Conservation (phyloP, 2,797 vertebrate species). For the Eidolon dupreanum region DNA sequence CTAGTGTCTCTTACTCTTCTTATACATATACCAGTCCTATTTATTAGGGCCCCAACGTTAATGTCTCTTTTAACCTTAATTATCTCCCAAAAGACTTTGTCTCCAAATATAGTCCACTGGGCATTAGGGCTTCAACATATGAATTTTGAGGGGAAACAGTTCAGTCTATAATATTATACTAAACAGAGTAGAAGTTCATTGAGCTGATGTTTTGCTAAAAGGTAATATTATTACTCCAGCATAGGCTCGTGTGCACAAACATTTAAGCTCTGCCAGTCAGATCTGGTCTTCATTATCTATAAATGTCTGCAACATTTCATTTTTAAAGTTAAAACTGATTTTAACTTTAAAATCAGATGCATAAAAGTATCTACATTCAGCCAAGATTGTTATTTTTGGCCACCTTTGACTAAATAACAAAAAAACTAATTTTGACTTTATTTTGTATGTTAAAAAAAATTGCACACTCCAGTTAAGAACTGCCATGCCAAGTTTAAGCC, state of each 20-base stretch:
- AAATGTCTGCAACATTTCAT: slow-evolving; percentile 26
- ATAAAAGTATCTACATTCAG: slow-evolving; percentile 39
- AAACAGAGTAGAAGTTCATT: background rate
- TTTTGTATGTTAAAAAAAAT: slow-evolving; percentile 23
- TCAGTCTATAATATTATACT: background rate
- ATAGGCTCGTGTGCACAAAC: background rate
- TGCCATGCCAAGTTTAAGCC: slow-evolving; percentile 37
- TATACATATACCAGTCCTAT: background rate
- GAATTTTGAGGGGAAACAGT: background rate
- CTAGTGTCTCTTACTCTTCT: background rate
- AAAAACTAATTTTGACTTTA: slow-evolving; percentile 47
- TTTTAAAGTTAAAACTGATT: slow-evolving; percentile 41
- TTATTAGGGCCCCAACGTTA: background rate
- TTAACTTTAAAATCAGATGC: slow-evolving; percentile 18
- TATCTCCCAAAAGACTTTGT: background rate
- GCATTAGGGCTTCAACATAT: background rate
- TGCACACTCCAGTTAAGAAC: background rate
- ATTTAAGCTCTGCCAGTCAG: background rate
- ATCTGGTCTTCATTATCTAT: slow-evolving; percentile 2
- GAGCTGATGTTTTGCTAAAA: background rate
- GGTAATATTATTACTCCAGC: background rate
- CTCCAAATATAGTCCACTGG: background rate
- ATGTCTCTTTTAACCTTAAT: background rate
- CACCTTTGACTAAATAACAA: slow-evolving; percentile 52
- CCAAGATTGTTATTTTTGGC: slow-evolving; percentile 58